These are phyloP conservation scores for Mus pahari DNA, from an alignment of 2,113 vertebrate species.

Conservation along the genomic window DNA sequence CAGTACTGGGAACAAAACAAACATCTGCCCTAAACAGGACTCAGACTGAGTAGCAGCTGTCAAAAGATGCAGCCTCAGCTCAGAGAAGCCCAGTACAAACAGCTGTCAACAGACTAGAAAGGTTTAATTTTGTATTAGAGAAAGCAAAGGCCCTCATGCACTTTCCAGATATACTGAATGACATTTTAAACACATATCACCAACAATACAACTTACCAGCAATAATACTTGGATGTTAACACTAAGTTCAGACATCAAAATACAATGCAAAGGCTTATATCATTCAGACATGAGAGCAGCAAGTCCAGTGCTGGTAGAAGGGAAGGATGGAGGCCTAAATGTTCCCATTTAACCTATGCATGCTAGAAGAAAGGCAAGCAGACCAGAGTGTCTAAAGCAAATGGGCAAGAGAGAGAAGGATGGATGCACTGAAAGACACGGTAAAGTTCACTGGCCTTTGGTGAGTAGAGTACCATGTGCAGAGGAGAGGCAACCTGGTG, in stretches of 20 bases:
- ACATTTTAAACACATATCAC: background rate
- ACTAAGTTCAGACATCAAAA: background rate
- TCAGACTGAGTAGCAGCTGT: background rate
- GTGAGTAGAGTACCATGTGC: background rate
- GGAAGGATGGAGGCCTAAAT: background rate
- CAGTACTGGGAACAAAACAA: background rate
- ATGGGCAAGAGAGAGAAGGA: background rate
- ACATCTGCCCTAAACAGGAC: background rate
- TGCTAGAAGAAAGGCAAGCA: background rate
- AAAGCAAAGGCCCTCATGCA: background rate
- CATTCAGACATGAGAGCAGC: background rate
- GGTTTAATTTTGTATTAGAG: background rate
- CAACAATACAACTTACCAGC: background rate
- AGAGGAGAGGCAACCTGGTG: background rate
- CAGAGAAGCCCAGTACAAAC: background rate
- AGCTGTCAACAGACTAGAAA: background rate
- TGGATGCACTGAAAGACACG: background rate
- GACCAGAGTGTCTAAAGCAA: background rate
- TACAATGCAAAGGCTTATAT: background rate
- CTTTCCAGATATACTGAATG: background rate
- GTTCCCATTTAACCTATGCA: background rate
- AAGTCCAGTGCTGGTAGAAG: background rate
- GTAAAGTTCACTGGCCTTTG: background rate
- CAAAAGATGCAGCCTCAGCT: background rate
- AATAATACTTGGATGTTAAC: background rate